Evolutionary conservation across 2,113 vertebrate genomes (phyloP).

Genomic region (Caranx melampygus): DNA sequence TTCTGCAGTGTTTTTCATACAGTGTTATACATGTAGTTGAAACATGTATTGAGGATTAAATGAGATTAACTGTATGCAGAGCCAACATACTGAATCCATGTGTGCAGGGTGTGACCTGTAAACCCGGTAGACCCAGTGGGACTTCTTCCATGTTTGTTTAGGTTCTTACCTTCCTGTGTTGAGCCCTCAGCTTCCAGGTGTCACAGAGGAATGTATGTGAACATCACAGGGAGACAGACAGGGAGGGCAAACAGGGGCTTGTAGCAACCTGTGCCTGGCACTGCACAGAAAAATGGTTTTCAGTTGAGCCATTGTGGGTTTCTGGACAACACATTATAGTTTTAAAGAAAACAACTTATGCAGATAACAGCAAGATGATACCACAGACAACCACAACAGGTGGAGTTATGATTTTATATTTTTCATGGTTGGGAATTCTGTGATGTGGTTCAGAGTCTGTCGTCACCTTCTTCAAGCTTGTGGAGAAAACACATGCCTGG

Average conservation of each 20-base stretch:
- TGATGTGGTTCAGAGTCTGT: background rate
- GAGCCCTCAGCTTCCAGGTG: conserved; percentile 76
- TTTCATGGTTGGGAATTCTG: background rate
- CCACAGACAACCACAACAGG: conserved; percentile 7
- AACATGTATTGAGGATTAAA: background rate
- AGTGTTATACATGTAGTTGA: background rate
- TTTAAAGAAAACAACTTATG: conserved; percentile 13
- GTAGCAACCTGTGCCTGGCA: conserved; percentile 62
- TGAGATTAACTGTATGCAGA: background rate
- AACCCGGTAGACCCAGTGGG: conserved; percentile 27
- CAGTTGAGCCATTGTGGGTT: conserved; percentile 14
- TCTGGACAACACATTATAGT: conserved; percentile 8
- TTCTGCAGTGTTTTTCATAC: background rate
- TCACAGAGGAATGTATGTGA: conserved; percentile 72
- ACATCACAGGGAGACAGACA: conserved; percentile 46
- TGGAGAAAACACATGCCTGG: background rate
- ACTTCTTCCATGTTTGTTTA: conserved; percentile 60
- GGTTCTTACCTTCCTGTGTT: conserved; percentile 66
- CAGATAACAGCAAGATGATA: background rate
- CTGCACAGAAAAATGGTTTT: conserved; percentile 15
- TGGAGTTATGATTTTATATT: background rate
- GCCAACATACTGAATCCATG: background rate
- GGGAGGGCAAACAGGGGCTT: conserved; percentile 53
- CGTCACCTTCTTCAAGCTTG: background rate
- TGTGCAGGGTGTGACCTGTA: conserved; percentile 28